phyloP scores from a whole-genome alignment of 2,888 invertebrate genomes.

The Noctua pronuba region DNA sequence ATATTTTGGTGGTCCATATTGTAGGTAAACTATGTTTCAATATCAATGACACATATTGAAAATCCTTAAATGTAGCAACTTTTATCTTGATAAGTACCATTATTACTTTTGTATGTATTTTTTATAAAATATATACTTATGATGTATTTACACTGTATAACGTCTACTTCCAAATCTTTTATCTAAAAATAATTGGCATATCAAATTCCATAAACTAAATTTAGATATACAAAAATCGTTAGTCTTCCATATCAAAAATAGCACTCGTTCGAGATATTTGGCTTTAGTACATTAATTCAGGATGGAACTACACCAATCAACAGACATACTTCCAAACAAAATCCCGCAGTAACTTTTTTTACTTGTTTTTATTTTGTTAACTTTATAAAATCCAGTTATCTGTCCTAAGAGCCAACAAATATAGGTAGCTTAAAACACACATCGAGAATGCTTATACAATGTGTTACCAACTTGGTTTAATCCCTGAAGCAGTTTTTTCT shows the following conservation, averaged over 20 bases:
- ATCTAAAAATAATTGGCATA: conserved; percentile 89
- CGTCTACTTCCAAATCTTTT: conserved; percentile 86
- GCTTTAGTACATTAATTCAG: conserved; percentile 68
- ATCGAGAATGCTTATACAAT: conserved; percentile 1
- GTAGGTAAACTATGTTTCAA: conserved; percentile 81
- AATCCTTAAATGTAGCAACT: conserved; percentile 81
- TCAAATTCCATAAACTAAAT: conserved; percentile 89
- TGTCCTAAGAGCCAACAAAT: conserved; percentile 12
- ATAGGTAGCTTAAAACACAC: conserved; percentile 3
- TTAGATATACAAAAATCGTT: conserved; percentile 84
- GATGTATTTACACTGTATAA: conserved; percentile 87
- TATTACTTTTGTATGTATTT: conserved; percentile 87
- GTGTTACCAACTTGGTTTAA: conserved; percentile 22
- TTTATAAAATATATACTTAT: conserved; percentile 89
- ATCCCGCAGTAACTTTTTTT: conserved; percentile 32
- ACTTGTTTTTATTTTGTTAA: conserved; percentile 51
- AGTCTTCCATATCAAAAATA: conserved; percentile 91
- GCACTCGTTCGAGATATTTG: conserved; percentile 84
- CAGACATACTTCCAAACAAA: conserved; percentile 59
- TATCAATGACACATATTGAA: conserved; percentile 89
- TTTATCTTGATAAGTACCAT: conserved; percentile 82
- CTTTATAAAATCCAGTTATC: conserved; percentile 20
- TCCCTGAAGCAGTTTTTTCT: conserved; percentile 23
- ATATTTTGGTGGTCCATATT: conserved; percentile 83
- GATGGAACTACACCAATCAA: conserved; percentile 62